Conservation (phyloP, 1,140 invertebrate genomes). For the Rhynchophorus ferrugineus region DNA sequence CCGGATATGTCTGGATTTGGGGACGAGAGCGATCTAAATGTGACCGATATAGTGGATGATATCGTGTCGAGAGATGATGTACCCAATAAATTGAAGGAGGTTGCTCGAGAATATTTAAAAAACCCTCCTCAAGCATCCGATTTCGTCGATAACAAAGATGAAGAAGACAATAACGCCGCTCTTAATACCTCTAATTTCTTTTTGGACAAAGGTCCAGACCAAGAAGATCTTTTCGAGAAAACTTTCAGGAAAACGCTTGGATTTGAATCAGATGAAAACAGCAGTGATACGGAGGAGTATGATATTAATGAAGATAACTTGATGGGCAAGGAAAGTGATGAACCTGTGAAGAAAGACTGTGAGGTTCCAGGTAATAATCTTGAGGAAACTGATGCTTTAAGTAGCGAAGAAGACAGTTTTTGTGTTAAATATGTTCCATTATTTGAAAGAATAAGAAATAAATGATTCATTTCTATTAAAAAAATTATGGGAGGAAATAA, state of each 20-base stretch:
- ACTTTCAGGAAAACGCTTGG: conserved; percentile 37
- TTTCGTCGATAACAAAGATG: not conserved
- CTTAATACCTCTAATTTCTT: not conserved
- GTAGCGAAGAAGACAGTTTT: conserved; percentile 20
- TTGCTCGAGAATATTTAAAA: conserved; percentile 9
- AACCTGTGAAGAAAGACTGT: no score
- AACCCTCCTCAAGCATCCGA: conserved; percentile 13
- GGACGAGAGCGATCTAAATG: conserved; percentile 45
- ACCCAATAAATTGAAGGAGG: not conserved
- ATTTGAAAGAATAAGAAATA: conserved; percentile 20
- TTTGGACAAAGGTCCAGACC: no score
- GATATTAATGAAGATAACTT: conserved; percentile 8
- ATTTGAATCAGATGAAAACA: conserved; percentile 7
- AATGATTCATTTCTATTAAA: not conserved
- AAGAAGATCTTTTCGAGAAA: conserved; percentile 34
- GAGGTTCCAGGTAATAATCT: no score
- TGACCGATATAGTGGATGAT: conserved; percentile 53
- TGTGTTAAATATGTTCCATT: conserved; percentile 25
- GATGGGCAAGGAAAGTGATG: not conserved
- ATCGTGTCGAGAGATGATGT: conserved; percentile 40
- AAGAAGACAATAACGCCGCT: not conserved
- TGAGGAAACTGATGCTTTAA: not conserved
- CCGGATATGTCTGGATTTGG: conserved; percentile 34
- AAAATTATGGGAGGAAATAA: not conserved
- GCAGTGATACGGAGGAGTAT: conserved; percentile 9